Evolutionary conservation across 2,797 vertebrate species (phyloP).

Genomic region (Falco naumanni): DNA sequence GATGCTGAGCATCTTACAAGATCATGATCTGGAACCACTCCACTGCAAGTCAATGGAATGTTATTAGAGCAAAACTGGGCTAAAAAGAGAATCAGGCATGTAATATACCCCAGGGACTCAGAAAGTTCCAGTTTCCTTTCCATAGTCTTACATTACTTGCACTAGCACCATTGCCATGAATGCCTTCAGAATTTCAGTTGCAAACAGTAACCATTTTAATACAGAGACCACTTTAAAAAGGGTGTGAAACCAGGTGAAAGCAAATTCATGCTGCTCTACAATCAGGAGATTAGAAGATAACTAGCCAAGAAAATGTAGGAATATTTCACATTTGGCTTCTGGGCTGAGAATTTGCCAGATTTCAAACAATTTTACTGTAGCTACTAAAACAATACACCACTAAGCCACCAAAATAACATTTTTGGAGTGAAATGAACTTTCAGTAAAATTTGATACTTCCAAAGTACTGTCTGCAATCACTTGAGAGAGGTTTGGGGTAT

Average conservation of each 20-base stretch:
- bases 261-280: not conserved
- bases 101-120: not conserved
- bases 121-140: not conserved
- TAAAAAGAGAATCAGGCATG: not conserved
- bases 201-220: not conserved
- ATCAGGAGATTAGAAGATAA: not conserved
- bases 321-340: not conserved
- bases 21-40: not conserved
- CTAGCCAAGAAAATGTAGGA: not conserved
- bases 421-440: conserved; percentile 34
- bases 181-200: not conserved
- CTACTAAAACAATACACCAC: conserved; percentile 12
- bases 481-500: not conserved
- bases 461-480: conserved; percentile 44
- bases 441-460: conserved; percentile 47
- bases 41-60: not conserved
- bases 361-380: conserved; percentile 30
- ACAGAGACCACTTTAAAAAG: not conserved
- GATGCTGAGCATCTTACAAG: not conserved
- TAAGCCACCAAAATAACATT: conserved; percentile 45
- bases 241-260: not conserved
- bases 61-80: not conserved
- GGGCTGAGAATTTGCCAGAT: not conserved
- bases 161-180: not conserved
- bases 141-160: not conserved